These are phyloP conservation scores for Phyllopteryx taeniolatus DNA, from an alignment of 2,113 vertebrate species.

Conservation along the genomic window DNA sequence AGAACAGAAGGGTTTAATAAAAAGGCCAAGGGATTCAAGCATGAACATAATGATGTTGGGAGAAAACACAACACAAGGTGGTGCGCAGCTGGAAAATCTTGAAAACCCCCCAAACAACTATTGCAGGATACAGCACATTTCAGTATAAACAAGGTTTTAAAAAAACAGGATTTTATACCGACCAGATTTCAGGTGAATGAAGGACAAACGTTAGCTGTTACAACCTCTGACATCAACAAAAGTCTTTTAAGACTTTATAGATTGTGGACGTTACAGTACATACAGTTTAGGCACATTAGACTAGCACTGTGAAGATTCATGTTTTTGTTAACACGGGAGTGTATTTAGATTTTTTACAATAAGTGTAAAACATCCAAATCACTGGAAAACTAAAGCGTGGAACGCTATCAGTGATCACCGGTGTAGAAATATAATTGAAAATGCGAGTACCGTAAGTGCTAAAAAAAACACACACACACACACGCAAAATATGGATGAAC, in stretches of 20 bases:
- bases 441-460: background rate
- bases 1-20: conserved; percentile 47
- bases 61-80: conserved; percentile 19
- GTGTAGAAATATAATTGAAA: background rate
- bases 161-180: background rate
- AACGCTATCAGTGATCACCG: background rate
- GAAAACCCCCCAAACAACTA: conserved; percentile 11
- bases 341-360: background rate
- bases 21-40: conserved; percentile 31
- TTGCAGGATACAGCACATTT: background rate
- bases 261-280: background rate
- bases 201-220: background rate
- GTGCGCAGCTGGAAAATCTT: conserved; percentile 16
- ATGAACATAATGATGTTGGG: conserved; percentile 41
- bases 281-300: background rate
- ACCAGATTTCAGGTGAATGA: background rate
- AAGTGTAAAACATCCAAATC: background rate
- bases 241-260: background rate
- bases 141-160: background rate
- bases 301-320: background rate
- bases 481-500: background rate
- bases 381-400: background rate
- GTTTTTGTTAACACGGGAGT: background rate
- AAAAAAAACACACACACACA: background rate
- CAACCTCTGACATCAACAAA: background rate